Evolutionary conservation across 2,888 invertebrate species (phyloP), one percentile per base, ranked within the genome.

Genomic region (Drosophila antonietae): DNA sequence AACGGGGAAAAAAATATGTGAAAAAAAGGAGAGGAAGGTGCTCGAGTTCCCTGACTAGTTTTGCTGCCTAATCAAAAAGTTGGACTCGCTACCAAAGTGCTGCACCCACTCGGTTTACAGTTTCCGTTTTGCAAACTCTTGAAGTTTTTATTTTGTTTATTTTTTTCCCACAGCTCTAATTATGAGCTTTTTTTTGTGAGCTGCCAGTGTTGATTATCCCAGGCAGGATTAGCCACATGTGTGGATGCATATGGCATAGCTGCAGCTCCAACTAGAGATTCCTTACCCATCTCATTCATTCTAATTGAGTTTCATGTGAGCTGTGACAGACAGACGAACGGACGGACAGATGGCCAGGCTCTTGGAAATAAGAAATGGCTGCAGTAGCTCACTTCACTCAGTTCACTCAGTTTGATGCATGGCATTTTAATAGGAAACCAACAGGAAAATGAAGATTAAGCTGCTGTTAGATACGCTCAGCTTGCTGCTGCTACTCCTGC

Each of bases 391-490:
- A 37, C 23, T 15, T 53, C 51, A 31, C 20, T 52, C 65, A 28
- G 65, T 63, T 64, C 15, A 6, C 60, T 82, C 69, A 76, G 70
- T 75, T 83, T 85, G 83, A 85, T 87, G 87, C 78, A 85, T 84
- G 68, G 77, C 80, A 66, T 81, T 83, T 84, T 84, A 86, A 85
- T 84, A 72, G 83, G 74, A 85, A 49, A 70, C 72, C 63, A 68
- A 68, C 63, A 72, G 68, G 37, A 81, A 72, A 83, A 84, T 82
- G 80, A 83, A 83, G 86, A 84, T 83, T 75, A 82, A 77, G 82
- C 73, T 83, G 58, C 75, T 73, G 70, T 58, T 69, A 49, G 47
- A 64, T 52, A 61, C 55, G 37, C 49, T 56, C 58, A 51, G 20
- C 33, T 58, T 39, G 52, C 39, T 20, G 3, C 23, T 35, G 20